A percentile compares a stretch with the other conserved stretches of the same genome.
Evolutionary conservation across 35 echinoderm and acorn worm species (phyloP).

Genomic region (Holothuria glaberrima): DNA sequence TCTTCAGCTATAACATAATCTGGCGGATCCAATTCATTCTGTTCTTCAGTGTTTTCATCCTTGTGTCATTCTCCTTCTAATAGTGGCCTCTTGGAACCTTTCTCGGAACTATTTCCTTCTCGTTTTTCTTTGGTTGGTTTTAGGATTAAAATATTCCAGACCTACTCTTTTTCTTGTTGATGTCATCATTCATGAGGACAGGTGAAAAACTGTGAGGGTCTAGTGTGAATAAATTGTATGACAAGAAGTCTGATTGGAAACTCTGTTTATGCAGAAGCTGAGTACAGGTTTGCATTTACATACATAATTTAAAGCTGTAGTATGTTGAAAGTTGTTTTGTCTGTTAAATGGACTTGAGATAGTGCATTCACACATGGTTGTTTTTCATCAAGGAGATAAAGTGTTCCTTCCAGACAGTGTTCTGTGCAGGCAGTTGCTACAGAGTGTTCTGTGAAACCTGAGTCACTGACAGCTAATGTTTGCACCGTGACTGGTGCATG

Average conservation of each 20-base stretch:
- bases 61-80: neutral
- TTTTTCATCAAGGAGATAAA: too few relatives aligned
- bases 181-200: neutral
- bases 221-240: neutral
- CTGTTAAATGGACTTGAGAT: too few relatives aligned
- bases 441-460: too few relatives aligned
- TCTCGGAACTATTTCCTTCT: neutral
- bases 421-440: too few relatives aligned
- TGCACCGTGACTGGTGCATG: too few relatives aligned
- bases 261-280: neutral
- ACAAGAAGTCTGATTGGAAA: neutral
- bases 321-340: too few relatives aligned
- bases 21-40: slow-evolving; percentile 13
- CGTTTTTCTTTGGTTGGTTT: slow-evolving; percentile 24
- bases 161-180: neutral
- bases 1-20: slow-evolving; percentile 17
- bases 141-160: neutral
- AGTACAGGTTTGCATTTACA: too few relatives aligned
- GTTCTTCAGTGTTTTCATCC: slow-evolving; percentile 25
- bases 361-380: too few relatives aligned
- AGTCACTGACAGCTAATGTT: too few relatives aligned
- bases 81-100: neutral
- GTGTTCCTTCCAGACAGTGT: too few relatives aligned
- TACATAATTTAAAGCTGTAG: too few relatives aligned
- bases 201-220: neutral